Evolutionary conservation across 2,888 invertebrate genomes (phyloP), one percentile per base, ranked within the genome.

Genomic region (Cetonia aurata): DNA sequence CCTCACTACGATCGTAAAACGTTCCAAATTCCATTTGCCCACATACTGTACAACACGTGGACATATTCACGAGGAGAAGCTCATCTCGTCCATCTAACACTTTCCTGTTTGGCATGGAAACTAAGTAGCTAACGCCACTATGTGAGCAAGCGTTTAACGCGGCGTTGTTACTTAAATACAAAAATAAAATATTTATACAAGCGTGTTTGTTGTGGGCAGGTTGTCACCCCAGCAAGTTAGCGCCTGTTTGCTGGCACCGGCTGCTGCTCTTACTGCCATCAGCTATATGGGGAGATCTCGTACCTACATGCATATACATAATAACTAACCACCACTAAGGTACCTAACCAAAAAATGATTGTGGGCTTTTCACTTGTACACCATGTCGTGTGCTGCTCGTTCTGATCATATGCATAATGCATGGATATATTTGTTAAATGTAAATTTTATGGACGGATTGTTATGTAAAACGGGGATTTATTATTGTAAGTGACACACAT

Each of bases 381-480:
- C 17, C 62, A 65, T 33, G 62, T 65, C 62, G 62, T 65, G 62
- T 65, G 62, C 62, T 65, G 50, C 50, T 10, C 57, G 57, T 19
- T 57, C 57, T 52, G 62, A 65, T 65, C 62, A 37, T 65, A 65
- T 65, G 62, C 62, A 65, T 65, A 65, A 65, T 65, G 62, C 62
- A 65, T 65, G 50, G 62, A 65, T 65, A 65, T 62, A 65, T 65
- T 65, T 65, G 62, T 65, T 65, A 65, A 65, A 65, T 65, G 62
- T 65, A 65, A 65, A 65, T 65, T 65, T 65, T 65, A 65, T 65
- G 62, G 62, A 65, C 37, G 62, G 37, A 65, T 65, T 65, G 62
- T 65, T 65, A 65, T 65, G 62, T 52, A 50, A 65, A 65, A 17
- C 25, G 50, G 50, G 50, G 57, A 57, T 57, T 41, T 57, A 57